These are phyloP conservation scores for Epizoanthus rinbou DNA, from an alignment of 92 coral and sea anemone species.

Conservation along the genomic window DNA sequence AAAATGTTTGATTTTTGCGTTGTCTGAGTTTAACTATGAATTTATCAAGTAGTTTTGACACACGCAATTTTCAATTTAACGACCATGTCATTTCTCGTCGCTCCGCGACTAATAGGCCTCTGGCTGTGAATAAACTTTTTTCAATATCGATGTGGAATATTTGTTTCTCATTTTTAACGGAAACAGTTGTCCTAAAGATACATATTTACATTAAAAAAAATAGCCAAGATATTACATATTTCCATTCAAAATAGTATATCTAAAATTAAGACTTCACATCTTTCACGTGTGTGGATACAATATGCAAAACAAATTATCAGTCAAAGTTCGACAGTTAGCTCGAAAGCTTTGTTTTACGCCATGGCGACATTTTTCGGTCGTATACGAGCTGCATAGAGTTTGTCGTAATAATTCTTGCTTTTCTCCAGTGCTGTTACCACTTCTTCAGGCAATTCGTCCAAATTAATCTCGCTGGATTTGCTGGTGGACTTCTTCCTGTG, in stretches of 20 bases:
- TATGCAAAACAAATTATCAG: not conserved
- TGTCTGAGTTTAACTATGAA: not conserved
- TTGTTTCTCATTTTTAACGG: not conserved
- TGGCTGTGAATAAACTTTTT: not conserved
- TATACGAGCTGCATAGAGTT: constrained; percentile 53
- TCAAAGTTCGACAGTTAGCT: not conserved
- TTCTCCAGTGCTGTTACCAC: constrained; percentile 60
- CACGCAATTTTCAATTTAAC: not conserved
- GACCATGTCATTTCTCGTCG: not conserved
- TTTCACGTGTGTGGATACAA: not conserved
- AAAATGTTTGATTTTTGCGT: not conserved
- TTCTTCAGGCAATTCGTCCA: constrained; percentile 60
- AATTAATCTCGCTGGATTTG: constrained; percentile 2
- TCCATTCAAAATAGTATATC: constrained; percentile 8
- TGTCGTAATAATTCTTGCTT: constrained; percentile 59
- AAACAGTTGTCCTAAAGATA: constrained; percentile 6
- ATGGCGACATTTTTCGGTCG: constrained; percentile 31
- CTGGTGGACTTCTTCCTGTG: constrained; percentile 15
- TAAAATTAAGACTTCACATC: not conserved
- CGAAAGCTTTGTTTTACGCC: not conserved
- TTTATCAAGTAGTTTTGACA: not conserved
- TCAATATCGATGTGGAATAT: not conserved
- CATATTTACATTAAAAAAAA: constrained; percentile 11
- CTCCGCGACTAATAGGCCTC: not conserved
- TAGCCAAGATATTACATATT: not conserved